Base-by-base conservation (phyloP, 1,140 invertebrate species). In the Bilobella aurantiaca region DNA sequence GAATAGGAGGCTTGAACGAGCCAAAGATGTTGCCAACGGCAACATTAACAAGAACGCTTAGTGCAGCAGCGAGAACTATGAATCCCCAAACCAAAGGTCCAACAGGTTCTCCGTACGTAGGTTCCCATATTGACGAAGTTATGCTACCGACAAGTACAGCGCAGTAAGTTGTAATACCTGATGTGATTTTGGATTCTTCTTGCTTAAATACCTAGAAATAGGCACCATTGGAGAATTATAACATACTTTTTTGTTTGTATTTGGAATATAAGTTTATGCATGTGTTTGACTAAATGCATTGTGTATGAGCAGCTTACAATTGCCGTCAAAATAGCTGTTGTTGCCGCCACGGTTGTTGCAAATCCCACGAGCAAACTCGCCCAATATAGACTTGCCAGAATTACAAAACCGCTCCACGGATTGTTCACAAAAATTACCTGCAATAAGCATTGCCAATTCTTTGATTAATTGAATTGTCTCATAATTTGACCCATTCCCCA, bases 381-480 rank as follows among this genome's bases (percentile, higher is more conserved):
- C 46, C 69, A 69, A 66, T 70, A 75, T 29, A 59, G 28, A 29
- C 75, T 75, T 30, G 76, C 68, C 18, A 77, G 69, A 60, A 80
- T 75, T 12, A 80, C 61, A 14, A 79, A 57, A 30, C 79, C 80
- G 63, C 75, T 78, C 46, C 80, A 73, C n/a, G 80, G 78, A 73
- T 81, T 80, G 68, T 80, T 80, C 12, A 76, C 75, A 37, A 79
- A 76, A 12, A 74, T 69, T 0, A 76, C 75, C 79, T 81, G 67
- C 16, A 21, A 57, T 8, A 28, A n/a, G n/a, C n/a, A n/a, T n/a
- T n/a, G n/a, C n/a, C n/a, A n/a, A n/a, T n/a, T n/a, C n/a, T n/a
- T n/a, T n/a, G n/a, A n/a, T n/a, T n/a, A n/a, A n/a, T n/a, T n/a
- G n/a, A n/a, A n/a, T n/a, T n/a, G n/a, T n/a, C n/a, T n/a, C n/a